Evolutionary conservation across 2,888 invertebrate species (phyloP), one percentile per base, ranked within the genome.

Genomic region (Phanerotoma sp.): DNA sequence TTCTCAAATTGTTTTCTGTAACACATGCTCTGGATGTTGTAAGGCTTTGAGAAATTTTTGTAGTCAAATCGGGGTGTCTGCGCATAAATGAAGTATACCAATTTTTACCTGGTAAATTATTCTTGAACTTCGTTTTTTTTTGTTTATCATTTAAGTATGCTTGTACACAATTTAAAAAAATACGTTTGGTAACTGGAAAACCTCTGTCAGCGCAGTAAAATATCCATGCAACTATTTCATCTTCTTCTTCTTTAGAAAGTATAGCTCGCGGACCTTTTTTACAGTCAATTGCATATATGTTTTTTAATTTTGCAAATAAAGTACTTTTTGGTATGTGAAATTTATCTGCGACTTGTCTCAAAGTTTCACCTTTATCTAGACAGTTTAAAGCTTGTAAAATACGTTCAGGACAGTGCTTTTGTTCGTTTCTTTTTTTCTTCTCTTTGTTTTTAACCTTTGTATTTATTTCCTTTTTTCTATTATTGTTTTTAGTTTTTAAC

Each of bases 11-110:
- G 37, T 55, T 50, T 60, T 65, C 61, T n/a, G 49, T 60, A 6
- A 44, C 47, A 4, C 40, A 25, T 25, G 64, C 65, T 52, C 66
- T 48, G 13, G 60, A 58, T 37, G 63, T 67, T 2, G 67, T 66
- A 40, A 69, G 54, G 1, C 63, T 42, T 56, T 66, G 63, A 9
- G 64, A 37, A 49, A 67, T 59, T 55, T 58, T 50, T 47, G 62
- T 51, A 4, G 53, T 40, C 35, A 71, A 62, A 16, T 62, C 49
- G 11, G 67, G 63, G 48, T 69, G 61, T 45, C 69, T 55, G 54
- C 61, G 56, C 10, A 70, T 49, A 62, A 69, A 71, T 11, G 66
- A 41, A 11, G 51, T 11, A 28, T 66, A 48, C 67, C 69, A 70
- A 49, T 65, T 67, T 44, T 60, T 56, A 20, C 68, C 67, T 6